Evolutionary conservation across 2,797 vertebrate genomes (phyloP).

Genomic region (Melanotaenia pygmaea): DNA sequence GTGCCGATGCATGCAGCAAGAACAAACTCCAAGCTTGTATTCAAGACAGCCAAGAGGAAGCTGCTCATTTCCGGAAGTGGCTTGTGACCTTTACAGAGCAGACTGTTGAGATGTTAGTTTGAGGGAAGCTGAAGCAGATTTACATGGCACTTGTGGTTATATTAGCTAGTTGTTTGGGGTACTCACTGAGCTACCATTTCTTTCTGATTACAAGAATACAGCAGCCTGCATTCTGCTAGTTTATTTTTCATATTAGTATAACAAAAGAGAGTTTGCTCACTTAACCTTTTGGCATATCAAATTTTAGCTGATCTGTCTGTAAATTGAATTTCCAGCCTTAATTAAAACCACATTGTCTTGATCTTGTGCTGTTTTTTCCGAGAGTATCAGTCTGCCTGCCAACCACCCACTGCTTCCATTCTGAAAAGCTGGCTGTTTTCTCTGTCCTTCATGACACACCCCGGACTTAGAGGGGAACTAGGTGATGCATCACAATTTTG

Average conservation of each 20-base stretch:
- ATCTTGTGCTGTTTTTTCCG: neutral
- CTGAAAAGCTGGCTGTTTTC: neutral
- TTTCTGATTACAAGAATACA: neutral
- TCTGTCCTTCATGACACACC: constrained; percentile 10
- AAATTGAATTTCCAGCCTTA: neutral
- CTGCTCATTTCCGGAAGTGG: constrained; percentile 81
- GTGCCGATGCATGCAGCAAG: constrained; percentile 12
- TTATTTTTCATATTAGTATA: neutral
- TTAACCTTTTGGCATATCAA: neutral
- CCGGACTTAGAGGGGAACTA: constrained; percentile 22
- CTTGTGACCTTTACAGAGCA: constrained; percentile 81
- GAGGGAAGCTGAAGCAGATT: constrained; percentile 35
- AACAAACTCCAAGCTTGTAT: constrained; percentile 47
- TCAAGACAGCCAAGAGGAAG: constrained; percentile 78
- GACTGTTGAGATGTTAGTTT: constrained; percentile 61
- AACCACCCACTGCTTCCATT: neutral
- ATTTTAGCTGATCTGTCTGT: neutral
- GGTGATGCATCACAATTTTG: constrained; percentile 44
- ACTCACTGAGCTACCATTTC: neutral
- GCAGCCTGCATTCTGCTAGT: neutral
- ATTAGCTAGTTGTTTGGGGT: neutral
- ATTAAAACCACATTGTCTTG: neutral
- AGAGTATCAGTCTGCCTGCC: neutral
- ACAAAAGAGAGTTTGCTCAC: neutral
- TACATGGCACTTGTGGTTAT: neutral